Evolutionary conservation across 1,140 invertebrate genomes (phyloP), one percentile per base, ranked within the genome.

Genomic region (Acromyrmex charruanus): DNA sequence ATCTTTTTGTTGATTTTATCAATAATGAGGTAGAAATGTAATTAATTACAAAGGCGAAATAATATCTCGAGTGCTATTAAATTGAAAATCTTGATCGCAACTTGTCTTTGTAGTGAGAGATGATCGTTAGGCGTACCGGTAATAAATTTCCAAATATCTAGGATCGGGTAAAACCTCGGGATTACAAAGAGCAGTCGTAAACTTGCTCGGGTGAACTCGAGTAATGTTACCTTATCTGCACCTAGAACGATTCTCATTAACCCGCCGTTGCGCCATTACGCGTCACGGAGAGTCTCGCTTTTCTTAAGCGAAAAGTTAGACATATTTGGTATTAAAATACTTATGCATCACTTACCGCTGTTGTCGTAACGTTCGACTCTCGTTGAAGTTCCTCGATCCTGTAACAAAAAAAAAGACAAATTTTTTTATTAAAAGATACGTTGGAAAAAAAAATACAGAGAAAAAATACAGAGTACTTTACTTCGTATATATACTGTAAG

Each of bases 71-170:
- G 51, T 14, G 31, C 31, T 39, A 49, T 69, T 49, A 12, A 21
- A 65, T 65, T 16, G 61, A 66, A 68, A 55, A 25, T 79, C 74
- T 53, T 16, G 68, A 65, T 77, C 25, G 68, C 80, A 3, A 58
- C 49, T 77, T 31, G 72, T 66, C 74, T 80, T 80, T 85, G 51
- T 61, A 51, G 31, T n/a, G 74, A 80, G 74, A 35, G 63, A 55
- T 61, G 71, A 85, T 87, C 35, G 63, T 85, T 87, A 69, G 65
- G 25, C 63, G 86, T 71, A 87, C 53, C 39, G 53, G 39, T 59
- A 58, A 85, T 87, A 87, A 87, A 85, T 87, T 77, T 12, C 53
- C 86, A 87, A 87, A 87, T 82, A 87, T 87, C 86, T 87, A 21
- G 61, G 35, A 85, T 68, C 63, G 25, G 59, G 79, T 75, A 80